phyloP scores from a whole-genome alignment of 2,888 invertebrate species.

The Germaria angustata region DNA sequence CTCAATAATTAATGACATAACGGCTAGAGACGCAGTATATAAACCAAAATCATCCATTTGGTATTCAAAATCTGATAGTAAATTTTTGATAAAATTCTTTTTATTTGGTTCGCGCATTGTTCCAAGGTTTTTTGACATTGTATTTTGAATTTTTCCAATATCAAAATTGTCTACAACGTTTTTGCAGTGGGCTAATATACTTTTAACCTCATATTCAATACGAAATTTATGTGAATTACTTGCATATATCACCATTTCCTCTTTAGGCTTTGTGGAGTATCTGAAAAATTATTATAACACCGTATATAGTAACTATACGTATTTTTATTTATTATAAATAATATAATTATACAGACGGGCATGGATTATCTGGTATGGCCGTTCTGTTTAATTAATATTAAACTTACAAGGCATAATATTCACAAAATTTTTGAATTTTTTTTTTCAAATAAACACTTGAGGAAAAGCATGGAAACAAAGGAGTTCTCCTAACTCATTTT shows the following conservation, averaged over 20 bases:
- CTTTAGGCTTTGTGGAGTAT: slow-evolving; percentile 82
- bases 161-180: slow-evolving; percentile 65
- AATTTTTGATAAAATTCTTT: slow-evolving; percentile 80
- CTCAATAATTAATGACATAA: slow-evolving; percentile 83
- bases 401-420: too few relatives aligned
- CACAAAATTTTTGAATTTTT: too few relatives aligned
- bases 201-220: slow-evolving; percentile 45
- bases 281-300: slow-evolving; percentile 76
- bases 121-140: slow-evolving; percentile 70
- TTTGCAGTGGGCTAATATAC: slow-evolving; percentile 50
- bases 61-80: slow-evolving; percentile 80
- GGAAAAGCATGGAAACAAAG: too few relatives aligned
- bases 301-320: too few relatives aligned
- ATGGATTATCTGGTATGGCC: too few relatives aligned
- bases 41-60: slow-evolving; percentile 81
- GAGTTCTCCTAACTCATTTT: too few relatives aligned
- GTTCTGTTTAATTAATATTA: too few relatives aligned
- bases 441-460: too few relatives aligned
- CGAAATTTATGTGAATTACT: slow-evolving; percentile 25
- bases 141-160: slow-evolving; percentile 70
- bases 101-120: slow-evolving; percentile 76
- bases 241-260: slow-evolving; percentile 75
- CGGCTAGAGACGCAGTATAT: slow-evolving; percentile 83
- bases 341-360: too few relatives aligned
- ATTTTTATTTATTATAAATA: too few relatives aligned